Percentiles rank a stretch among this genome's conserved stretches.
Conservation (phyloP, 2,888 invertebrate genomes). For the Drosophila meridionalis region DNA sequence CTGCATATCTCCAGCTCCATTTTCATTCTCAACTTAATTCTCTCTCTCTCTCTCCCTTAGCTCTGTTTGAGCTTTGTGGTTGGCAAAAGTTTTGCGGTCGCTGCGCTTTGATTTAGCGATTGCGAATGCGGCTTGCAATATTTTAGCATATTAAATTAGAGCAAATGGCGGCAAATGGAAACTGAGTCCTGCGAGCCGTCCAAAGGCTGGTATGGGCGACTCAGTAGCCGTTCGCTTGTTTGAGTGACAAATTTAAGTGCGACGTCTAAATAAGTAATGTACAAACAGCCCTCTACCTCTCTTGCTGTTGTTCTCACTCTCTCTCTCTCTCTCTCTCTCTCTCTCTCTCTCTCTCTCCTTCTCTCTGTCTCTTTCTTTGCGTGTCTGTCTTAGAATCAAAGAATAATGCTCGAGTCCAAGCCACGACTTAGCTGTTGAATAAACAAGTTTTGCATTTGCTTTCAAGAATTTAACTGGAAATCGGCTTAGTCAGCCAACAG, state of each 20-base stretch:
- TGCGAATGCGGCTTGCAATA: constrained; percentile 63
- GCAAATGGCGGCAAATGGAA: constrained; percentile 63
- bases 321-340: background rate
- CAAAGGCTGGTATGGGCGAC: constrained; percentile 10
- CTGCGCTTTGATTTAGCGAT: constrained; percentile 69
- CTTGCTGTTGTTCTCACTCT: background rate
- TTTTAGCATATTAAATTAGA: constrained; percentile 80
- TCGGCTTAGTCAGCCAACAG: constrained; percentile 64
- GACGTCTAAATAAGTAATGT: constrained; percentile 73
- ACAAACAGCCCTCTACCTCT: background rate
- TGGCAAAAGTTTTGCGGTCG: constrained; percentile 66
- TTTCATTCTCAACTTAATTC: constrained; percentile 5
- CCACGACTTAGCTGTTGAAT: constrained; percentile 73
- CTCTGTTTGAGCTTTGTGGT: constrained; percentile 54
- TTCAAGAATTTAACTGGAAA: constrained; percentile 70
- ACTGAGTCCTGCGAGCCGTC: constrained; percentile 18
- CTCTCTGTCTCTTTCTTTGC: background rate
- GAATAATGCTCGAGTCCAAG: constrained; percentile 50
- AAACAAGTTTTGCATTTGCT: constrained; percentile 75
- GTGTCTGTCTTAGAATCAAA: constrained; percentile 31
- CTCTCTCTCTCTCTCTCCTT: background rate
- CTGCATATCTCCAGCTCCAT: constrained; percentile 2
- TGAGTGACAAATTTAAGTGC: constrained; percentile 78
- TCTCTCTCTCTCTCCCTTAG: background rate
- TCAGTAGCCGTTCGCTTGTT: constrained; percentile 31